A percentile compares a stretch with the other conserved stretches of the same genome.
phyloP scores from a whole-genome alignment of 1,140 invertebrate genomes.

The Manduca sexta region DNA sequence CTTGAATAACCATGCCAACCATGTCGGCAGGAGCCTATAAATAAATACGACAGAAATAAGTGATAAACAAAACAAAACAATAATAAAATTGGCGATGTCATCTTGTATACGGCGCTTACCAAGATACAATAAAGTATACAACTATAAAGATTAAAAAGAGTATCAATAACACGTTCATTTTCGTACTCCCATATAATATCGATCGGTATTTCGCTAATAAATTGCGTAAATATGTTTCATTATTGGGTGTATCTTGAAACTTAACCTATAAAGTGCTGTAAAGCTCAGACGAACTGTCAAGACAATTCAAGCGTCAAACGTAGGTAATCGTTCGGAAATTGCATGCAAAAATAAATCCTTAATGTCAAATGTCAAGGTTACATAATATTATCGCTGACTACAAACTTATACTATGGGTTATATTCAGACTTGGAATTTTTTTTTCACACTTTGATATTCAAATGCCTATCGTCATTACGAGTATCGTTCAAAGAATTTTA shows the following conservation, averaged over 20 bases:
- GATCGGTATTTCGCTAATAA: constrained; percentile 6
- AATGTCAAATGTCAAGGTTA: not conserved
- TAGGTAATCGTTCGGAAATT: constrained; percentile 12
- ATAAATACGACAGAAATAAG: constrained; percentile 41
- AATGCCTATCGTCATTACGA: too few species aligned
- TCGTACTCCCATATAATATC: constrained; percentile 24
- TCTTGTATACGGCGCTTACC: constrained; percentile 39
- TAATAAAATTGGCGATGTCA: constrained; percentile 21
- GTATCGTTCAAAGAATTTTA: too few species aligned
- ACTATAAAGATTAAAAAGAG: constrained; percentile 46
- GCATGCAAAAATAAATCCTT: too few species aligned
- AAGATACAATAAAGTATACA: constrained; percentile 64
- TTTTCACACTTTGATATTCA: too few species aligned
- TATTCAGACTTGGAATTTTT: too few species aligned
- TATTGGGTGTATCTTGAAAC: constrained; percentile 4
- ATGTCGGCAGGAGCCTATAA: constrained; percentile 77
- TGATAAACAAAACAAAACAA: constrained; percentile 48
- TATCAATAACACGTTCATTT: constrained; percentile 56
- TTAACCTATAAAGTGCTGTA: constrained; percentile 19
- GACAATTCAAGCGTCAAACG: constrained; percentile 10
- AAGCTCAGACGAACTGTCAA: too few species aligned
- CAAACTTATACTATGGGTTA: too few species aligned
- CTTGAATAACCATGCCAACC: constrained; percentile 81
- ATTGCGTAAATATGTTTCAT: constrained; percentile 14
- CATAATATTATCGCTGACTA: too few species aligned